These are phyloP conservation scores for Falcaria lacertinaria DNA, from an alignment of 2,888 invertebrate genomes.

Conservation along the genomic window DNA sequence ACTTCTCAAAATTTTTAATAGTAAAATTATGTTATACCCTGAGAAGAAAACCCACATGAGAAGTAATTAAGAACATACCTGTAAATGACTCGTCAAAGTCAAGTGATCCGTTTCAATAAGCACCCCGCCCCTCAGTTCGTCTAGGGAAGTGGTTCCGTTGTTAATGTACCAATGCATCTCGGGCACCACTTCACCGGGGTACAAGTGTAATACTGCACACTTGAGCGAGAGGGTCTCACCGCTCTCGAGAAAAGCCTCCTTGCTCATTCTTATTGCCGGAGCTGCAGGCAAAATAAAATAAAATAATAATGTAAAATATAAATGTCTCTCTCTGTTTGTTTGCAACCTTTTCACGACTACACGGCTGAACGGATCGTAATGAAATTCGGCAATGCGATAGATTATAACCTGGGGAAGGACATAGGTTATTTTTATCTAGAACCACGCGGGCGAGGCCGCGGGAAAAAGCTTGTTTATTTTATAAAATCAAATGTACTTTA, in stretches of 20 bases:
- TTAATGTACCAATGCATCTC: conserved; percentile 63
- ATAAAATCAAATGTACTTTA: too few species aligned
- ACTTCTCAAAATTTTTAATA: too few species aligned
- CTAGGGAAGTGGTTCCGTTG: conserved; percentile 47
- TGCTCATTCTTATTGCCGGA: conserved; percentile 63
- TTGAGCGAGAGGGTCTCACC: conserved; percentile 68
- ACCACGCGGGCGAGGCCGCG: too few species aligned
- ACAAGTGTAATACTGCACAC: conserved; percentile 56
- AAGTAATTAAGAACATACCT: conserved; percentile 38
- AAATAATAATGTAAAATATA: too few species aligned
- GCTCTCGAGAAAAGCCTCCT: conserved; percentile 66
- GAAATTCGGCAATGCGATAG: too few species aligned
- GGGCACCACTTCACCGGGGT: conserved; percentile 46
- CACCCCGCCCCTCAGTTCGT: conserved; percentile 72
- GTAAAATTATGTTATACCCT: too few species aligned
- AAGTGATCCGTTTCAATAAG: conserved; percentile 65
- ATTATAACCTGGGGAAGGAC: too few species aligned
- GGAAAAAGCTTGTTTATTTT: too few species aligned
- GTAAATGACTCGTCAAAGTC: conserved; percentile 62
- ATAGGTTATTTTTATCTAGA: too few species aligned
- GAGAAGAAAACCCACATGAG: background rate
- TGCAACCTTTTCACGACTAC: too few species aligned
- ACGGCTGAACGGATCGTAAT: too few species aligned
- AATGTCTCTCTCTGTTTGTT: too few species aligned
- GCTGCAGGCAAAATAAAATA: conserved; percentile 35